Evolutionary conservation across 2,888 invertebrate species (phyloP), one percentile per base, ranked within the genome.

Genomic region (Eumerus sabulonum): DNA sequence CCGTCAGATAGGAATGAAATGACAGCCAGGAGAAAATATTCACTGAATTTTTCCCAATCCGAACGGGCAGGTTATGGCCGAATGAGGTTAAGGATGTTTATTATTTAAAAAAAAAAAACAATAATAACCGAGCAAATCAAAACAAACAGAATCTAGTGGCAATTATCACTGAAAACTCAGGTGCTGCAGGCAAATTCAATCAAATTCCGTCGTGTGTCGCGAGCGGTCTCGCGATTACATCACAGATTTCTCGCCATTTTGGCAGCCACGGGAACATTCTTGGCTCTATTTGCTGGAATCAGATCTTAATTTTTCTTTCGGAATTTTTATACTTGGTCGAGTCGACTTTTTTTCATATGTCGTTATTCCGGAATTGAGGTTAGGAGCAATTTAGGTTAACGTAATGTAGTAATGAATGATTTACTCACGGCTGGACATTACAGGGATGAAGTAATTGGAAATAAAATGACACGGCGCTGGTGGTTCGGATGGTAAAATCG

Each of bases 31-130:
- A 27, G 27, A 27, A 51, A 51, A 64, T 57, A 44, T 50, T 18
- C 40, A 44, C 56, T 17, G 14, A 72, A 62, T 67, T 40, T 63
- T 62, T 67, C 48, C 51, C 40, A 27, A 42, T 14, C 36, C 38
- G 59, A 56, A 57, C 38, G 50, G 27, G 27, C 27, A 77, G 77
- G 77, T 77, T 77, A 77, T 73, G 77, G 67, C 57, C 62, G 35
- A 77, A 77, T 77, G 73, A 77, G 77, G 77, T 77, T 77, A 77
- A 77, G 77, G 77, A 73, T 63, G 73, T 77, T 77, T 77, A 77
- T 77, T 77, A 77, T 77, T 67, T 62, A 51, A 59, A 73, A 59
- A 44, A 73, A 59, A n/a, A 56, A 9, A 38, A 76, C 2, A 71
- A 76, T 59, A 71, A 48, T 59, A 18, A 12, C 16, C 7, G 17